These are phyloP conservation scores for Patagioenas fasciata DNA, from an alignment of 2,113 vertebrate species.

Conservation along the genomic window DNA sequence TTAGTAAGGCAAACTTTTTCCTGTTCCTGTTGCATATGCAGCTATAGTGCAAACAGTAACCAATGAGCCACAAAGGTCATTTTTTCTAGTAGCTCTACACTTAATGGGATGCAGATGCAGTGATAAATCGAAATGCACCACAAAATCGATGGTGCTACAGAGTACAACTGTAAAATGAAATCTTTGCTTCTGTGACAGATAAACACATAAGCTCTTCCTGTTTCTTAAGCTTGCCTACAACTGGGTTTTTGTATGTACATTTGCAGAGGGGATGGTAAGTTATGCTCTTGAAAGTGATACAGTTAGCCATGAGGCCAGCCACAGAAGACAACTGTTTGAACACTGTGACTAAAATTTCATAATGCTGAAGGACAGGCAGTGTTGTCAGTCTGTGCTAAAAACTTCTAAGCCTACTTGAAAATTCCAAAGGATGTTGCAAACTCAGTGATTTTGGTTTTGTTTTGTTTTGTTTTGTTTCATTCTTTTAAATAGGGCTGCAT, in stretches of 20 bases:
- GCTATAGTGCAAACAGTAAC: not conserved
- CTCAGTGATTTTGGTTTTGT: fast-evolving
- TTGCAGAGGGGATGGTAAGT: not conserved
- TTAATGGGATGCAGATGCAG: not conserved
- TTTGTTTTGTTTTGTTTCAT: not conserved
- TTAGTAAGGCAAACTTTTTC: not conserved
- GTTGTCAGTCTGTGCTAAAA: not conserved
- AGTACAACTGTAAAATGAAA: not conserved
- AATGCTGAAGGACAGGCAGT: not conserved
- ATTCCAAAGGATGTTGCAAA: not conserved
- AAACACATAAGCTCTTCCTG: not conserved
- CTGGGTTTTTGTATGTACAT: fast-evolving
- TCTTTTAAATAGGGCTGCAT: fast-evolving
- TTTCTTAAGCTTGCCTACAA: not conserved
- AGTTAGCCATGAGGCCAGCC: not conserved
- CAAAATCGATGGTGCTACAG: not conserved
- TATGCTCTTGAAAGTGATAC: not conserved
- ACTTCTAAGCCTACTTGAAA: not conserved
- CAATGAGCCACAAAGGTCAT: not conserved
- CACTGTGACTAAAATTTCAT: fast-evolving
- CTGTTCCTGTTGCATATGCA: not conserved
- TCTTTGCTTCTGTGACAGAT: not conserved
- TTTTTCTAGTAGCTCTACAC: not conserved
- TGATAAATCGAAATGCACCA: not conserved
- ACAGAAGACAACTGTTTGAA: fast-evolving